Evolutionary conservation across 1,140 invertebrate species (phyloP), one percentile per base, ranked within the genome.

Genomic region (Orius laevigatus): DNA sequence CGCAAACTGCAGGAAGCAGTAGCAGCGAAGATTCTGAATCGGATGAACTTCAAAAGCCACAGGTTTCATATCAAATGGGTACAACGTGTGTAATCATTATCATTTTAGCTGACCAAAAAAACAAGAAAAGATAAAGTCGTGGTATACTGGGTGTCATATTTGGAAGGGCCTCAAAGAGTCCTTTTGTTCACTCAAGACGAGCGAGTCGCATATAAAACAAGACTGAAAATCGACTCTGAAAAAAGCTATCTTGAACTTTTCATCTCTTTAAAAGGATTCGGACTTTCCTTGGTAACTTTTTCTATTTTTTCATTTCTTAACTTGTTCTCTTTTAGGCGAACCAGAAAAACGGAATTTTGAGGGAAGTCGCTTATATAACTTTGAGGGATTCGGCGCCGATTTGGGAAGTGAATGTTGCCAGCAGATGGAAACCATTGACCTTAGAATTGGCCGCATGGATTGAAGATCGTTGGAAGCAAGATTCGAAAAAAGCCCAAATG

Each of bases 141-240:
- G 2, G 76, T 89, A n/a, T 84, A 83, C 57, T 89, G 84, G 83
- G 74, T 85, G 31, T 84, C 81, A 45, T 86, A 79, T 52, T 69
- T 82, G 56, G 78, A 86, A 52, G 74, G 73, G 0, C 69, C 73
- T 25, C 84, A 90, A 63, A 66, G 82, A 58, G 79, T 83, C 0
- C 66, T 88, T 18, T 69, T 85, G n/a, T 76, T 89, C 55, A 84
- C 83, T 0, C 81, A 85, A 63, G 80, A 87, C 57, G 76, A 84
- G 58, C 69, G 75, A 55, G 70, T 86, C 8, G 82, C 80, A 2
- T 68, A 74, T 34, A 70, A 75, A 53, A 75, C 78, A 9, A 69
- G 75, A 59, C 71, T 74, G 63, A 71, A 73, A 47, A 77, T 79
- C 16, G 79, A 84, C 59, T 72, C 76, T 4, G 79, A 88, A 60